phyloP scores from a whole-genome alignment of 2,888 invertebrate genomes.

The Lithodes maja region DNA sequence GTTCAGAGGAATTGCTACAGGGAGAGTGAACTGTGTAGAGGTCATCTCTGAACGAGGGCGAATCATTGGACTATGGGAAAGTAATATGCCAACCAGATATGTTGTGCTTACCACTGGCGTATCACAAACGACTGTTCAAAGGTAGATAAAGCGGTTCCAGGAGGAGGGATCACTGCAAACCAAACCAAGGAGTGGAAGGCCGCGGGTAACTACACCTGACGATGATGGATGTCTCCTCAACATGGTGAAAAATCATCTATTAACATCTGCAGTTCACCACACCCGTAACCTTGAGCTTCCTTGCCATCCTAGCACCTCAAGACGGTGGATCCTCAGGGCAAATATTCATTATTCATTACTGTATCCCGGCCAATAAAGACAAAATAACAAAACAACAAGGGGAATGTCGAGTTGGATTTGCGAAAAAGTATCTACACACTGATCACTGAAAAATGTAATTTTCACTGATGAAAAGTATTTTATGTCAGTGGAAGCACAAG shows the following conservation, averaged over 20 bases:
- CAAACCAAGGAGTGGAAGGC: constrained; percentile 27
- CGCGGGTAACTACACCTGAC: constrained; percentile 17
- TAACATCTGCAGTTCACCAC: constrained; percentile 14
- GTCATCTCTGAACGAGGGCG: constrained; percentile 9
- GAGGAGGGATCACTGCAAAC: constrained; percentile 20
- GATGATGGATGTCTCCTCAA: not conserved
- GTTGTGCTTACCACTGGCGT: not conserved
- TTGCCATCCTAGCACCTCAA: constrained; percentile 3
- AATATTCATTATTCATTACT: not conserved
- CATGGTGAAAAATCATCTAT: not conserved
- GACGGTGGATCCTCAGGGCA: constrained; percentile 12
- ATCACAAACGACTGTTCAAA: constrained; percentile 3
- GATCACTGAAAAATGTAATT: constrained; percentile 6
- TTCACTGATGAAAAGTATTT: constrained; percentile 16
- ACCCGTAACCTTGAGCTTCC: constrained; percentile 19
- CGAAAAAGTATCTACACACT: not conserved
- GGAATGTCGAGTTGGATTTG: constrained; percentile 3
- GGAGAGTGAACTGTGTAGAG: constrained; percentile 4
- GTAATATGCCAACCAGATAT: not conserved
- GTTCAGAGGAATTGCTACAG: not conserved
- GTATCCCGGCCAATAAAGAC: not conserved
- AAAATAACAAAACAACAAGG: not conserved
- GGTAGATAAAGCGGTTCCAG: constrained; percentile 1
- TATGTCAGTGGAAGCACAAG: not conserved
- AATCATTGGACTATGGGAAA: constrained; percentile 10